phyloP scores from a whole-genome alignment of 1,140 invertebrate species.

The Orius insidiosus region DNA sequence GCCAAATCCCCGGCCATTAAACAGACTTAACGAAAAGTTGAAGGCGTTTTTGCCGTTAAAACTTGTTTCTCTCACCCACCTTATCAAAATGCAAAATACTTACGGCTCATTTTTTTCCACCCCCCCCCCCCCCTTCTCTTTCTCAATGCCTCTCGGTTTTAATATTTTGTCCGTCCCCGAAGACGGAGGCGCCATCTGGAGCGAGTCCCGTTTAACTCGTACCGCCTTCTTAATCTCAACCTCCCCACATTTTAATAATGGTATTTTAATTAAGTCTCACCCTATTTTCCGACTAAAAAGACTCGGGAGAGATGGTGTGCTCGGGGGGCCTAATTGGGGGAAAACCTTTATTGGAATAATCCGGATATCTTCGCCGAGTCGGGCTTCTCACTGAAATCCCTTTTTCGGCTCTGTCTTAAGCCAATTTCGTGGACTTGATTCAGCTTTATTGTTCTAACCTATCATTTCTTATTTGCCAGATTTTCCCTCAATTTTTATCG shows the following conservation, averaged over 20 bases:
- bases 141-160: conserved; percentile 3
- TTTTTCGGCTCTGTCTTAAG: too few species aligned
- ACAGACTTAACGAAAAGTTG: conserved; percentile 16
- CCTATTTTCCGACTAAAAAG: conserved; percentile 7
- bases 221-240: conserved; percentile 12
- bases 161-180: conserved; percentile 14
- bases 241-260: conserved; percentile 17
- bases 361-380: conserved; percentile 6
- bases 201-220: conserved; percentile 5
- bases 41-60: conserved; percentile 13
- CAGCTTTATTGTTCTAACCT: too few species aligned
- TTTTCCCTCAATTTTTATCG: too few species aligned
- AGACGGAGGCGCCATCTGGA: conserved; percentile 9
- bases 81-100: conserved; percentile 19
- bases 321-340: conserved; percentile 10
- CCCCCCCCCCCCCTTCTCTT: not conserved
- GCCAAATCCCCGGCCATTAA: conserved; percentile 14
- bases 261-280: conserved; percentile 18
- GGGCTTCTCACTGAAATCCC: too few species aligned
- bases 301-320: not conserved
- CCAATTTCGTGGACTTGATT: too few species aligned
- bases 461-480: too few species aligned
- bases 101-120: conserved; percentile 7
- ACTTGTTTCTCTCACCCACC: conserved; percentile 16
- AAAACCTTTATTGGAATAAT: conserved; percentile 17